These are phyloP conservation scores for Ondatra zibethicus DNA, from an alignment of 2,113 vertebrate species.

Conservation along the genomic window DNA sequence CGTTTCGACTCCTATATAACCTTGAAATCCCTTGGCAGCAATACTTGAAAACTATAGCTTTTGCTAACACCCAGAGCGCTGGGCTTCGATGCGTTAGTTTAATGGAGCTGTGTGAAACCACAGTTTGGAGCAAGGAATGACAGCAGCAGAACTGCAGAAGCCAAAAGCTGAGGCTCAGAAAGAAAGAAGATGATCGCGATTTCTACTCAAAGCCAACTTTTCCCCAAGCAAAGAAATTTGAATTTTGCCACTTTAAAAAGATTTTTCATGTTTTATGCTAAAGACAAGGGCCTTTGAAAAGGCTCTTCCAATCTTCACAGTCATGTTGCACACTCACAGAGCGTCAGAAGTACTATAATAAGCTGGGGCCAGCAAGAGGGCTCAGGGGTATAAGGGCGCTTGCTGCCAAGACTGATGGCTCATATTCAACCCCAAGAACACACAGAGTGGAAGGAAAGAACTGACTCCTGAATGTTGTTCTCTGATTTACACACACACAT, in stretches of 20 bases:
- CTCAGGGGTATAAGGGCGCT: not conserved
- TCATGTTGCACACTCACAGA: not conserved
- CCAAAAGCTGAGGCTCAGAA: slow-evolving; percentile 5
- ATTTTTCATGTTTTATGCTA: not conserved
- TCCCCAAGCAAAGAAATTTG: slow-evolving; percentile 30
- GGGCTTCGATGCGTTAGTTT: not conserved
- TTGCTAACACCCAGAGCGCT: slow-evolving; percentile 41
- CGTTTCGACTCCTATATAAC: slow-evolving; percentile 10
- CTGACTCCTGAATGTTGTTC: not conserved
- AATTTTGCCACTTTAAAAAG: slow-evolving; percentile 50
- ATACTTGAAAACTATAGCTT: not conserved
- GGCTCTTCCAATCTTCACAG: not conserved
- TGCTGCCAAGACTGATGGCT: not conserved
- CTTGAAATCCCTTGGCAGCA: slow-evolving; percentile 54
- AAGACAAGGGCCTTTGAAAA: not conserved
- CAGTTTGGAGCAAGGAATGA: slow-evolving; percentile 2
- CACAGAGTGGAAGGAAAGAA: not conserved
- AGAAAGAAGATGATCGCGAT: slow-evolving; percentile 32
- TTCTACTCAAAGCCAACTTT: slow-evolving; percentile 51
- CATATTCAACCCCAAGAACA: not conserved
- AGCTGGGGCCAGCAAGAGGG: not conserved
- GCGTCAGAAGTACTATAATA: not conserved
- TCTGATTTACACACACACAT: not conserved
- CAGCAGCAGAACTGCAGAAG: not conserved
- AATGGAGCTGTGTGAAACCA: slow-evolving; percentile 17